A percentile compares a stretch with the other conserved stretches of the same genome.
Evolutionary conservation across 53 echinoderm and acorn worm species (phyloP).

Genomic region (Astropecten irregularis): DNA sequence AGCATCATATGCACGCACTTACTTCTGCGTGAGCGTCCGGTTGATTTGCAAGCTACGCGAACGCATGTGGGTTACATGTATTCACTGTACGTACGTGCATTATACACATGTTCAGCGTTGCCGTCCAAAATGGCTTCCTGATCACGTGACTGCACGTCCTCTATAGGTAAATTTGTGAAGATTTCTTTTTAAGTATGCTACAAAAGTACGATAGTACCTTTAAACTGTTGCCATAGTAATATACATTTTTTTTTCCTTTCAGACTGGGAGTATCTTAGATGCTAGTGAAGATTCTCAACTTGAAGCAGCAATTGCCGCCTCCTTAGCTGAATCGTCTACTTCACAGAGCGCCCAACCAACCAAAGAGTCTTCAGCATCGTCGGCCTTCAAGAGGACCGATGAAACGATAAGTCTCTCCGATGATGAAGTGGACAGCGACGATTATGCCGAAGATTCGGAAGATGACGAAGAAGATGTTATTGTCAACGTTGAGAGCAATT

Average conservation of each 20-base stretch:
- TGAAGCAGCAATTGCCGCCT: constrained; percentile 95
- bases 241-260: not conserved
- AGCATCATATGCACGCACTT: too few relatives aligned
- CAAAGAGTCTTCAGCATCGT: constrained; percentile 23
- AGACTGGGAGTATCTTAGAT: constrained; percentile 84
- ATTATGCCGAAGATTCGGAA: constrained; percentile 56
- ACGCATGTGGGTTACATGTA: too few relatives aligned
- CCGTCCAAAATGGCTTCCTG: too few relatives aligned
- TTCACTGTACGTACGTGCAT: too few relatives aligned
- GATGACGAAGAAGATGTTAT: constrained; percentile 57
- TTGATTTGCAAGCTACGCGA: too few relatives aligned
- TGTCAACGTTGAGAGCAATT: constrained; percentile 58
- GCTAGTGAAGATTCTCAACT: constrained; percentile 93
- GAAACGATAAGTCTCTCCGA: constrained; percentile 47
- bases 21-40: too few relatives aligned
- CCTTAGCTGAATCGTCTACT: constrained; percentile 71
- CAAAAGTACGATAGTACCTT: too few relatives aligned
- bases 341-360: constrained; percentile 1
- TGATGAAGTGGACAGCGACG: constrained; percentile 36
- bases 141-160: too few relatives aligned
- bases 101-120: too few relatives aligned
- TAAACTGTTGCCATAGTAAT: too few relatives aligned
- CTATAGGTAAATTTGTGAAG: too few relatives aligned
- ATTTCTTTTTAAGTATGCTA: too few relatives aligned
- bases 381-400: not conserved